These are phyloP conservation scores for Siderastrea siderea DNA, from an alignment of 92 coral and sea anemone species.

Conservation along the genomic window DNA sequence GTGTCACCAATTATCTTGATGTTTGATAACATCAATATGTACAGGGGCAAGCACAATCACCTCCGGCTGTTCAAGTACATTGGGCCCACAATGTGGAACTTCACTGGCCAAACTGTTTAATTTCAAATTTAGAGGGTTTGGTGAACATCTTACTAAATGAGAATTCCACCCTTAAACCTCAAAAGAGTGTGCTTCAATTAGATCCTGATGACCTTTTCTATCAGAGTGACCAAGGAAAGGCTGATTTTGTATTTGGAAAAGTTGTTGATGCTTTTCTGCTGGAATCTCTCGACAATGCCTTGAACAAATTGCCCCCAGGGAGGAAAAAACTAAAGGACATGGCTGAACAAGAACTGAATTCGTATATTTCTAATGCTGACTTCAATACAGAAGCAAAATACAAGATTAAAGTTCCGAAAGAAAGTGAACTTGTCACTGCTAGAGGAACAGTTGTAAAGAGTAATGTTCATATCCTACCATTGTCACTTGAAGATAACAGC, in stretches of 20 bases:
- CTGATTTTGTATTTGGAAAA: slow-evolving; percentile 38
- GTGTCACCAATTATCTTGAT: slow-evolving; percentile 54
- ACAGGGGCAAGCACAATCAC: slow-evolving; percentile 59
- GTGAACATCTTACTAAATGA: slow-evolving; percentile 21
- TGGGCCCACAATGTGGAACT: too few species aligned
- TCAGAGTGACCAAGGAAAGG: slow-evolving; percentile 24
- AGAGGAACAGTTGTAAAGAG: slow-evolving; percentile 35
- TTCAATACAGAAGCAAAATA: slow-evolving; percentile 31
- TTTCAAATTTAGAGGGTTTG: slow-evolving; percentile 39
- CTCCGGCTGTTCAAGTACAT: slow-evolving; percentile 46
- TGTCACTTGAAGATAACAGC: slow-evolving; percentile 62
- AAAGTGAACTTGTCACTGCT: background rate
- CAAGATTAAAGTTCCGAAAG: slow-evolving; percentile 48
- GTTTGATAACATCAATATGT: slow-evolving; percentile 63
- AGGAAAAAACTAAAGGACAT: slow-evolving; percentile 23
- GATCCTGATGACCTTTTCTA: slow-evolving; percentile 24
- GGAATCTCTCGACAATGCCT: slow-evolving; percentile 48
- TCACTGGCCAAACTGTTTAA: too few species aligned
- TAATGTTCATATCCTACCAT: slow-evolving; percentile 45
- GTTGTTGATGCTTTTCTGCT: slow-evolving; percentile 31
- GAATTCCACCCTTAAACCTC: slow-evolving; percentile 12
- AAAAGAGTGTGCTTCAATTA: slow-evolving; percentile 2
- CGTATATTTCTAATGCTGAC: slow-evolving; percentile 20
- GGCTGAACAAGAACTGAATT: slow-evolving; percentile 41
- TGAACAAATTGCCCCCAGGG: slow-evolving; percentile 20